Evolutionary conservation across 2,113 vertebrate genomes (phyloP).

Genomic region (Lepus europaeus): DNA sequence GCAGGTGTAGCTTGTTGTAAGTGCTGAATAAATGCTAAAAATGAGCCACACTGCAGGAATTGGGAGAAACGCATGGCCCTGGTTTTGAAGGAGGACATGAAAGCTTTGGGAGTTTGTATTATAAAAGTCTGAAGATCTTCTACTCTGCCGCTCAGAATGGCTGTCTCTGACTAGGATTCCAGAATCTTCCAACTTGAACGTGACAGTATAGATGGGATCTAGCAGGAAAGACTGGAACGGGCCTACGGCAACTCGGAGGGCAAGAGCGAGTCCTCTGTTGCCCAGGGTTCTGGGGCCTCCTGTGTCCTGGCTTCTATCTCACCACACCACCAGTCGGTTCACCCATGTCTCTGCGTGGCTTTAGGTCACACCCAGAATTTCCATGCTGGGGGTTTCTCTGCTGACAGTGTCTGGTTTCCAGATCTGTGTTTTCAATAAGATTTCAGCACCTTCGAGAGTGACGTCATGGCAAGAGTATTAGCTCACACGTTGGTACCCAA

Average conservation of each 20-base stretch:
- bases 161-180: neutral
- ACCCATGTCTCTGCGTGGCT: slow-evolving; percentile 31
- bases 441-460: slow-evolving; percentile 45
- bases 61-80: neutral
- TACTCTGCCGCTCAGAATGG: accelerated
- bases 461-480: slow-evolving; percentile 53
- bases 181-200: neutral
- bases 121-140: neutral
- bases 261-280: neutral
- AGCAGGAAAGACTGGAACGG: neutral
- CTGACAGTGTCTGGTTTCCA: slow-evolving; percentile 34
- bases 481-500: neutral
- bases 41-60: neutral
- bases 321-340: neutral
- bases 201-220: neutral
- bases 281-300: neutral
- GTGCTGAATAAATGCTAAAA: slow-evolving; percentile 1
- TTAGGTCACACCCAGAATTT: neutral
- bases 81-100: neutral
- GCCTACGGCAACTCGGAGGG: neutral
- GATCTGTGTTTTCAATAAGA: slow-evolving; percentile 55
- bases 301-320: neutral
- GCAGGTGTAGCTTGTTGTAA: neutral
- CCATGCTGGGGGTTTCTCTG: neutral
- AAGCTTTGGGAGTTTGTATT: neutral